phyloP scores from a whole-genome alignment of 2,797 vertebrate species.

The Anguilla obscura region DNA sequence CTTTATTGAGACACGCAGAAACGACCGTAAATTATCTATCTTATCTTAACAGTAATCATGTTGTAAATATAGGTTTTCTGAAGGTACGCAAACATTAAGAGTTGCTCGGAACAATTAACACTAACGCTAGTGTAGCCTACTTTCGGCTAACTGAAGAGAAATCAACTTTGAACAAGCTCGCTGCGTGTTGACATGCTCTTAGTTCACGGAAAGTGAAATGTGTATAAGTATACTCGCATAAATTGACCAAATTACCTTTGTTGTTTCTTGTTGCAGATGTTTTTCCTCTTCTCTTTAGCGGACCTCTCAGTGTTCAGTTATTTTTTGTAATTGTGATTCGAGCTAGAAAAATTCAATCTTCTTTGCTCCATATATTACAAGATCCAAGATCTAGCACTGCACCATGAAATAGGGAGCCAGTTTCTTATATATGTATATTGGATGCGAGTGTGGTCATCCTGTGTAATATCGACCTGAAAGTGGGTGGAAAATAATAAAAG shows the following conservation, averaged over 20 bases:
- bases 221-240: not conserved
- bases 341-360: constrained; percentile 34
- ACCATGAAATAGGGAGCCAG: constrained; percentile 48
- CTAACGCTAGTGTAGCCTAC: not conserved
- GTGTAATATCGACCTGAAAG: constrained; percentile 58
- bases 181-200: not conserved
- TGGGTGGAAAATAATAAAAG: constrained; percentile 58
- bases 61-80: not conserved
- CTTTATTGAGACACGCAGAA: not conserved
- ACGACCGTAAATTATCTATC: not conserved
- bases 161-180: not conserved
- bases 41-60: not conserved
- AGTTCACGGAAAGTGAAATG: not conserved
- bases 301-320: constrained; percentile 36
- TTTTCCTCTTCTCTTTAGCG: constrained; percentile 19
- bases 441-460: constrained; percentile 58
- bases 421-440: constrained; percentile 62
- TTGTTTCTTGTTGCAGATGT: constrained; percentile 24
- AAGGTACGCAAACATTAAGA: not conserved
- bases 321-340: constrained; percentile 22
- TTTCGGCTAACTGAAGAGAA: not conserved
- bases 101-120: not conserved
- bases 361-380: constrained; percentile 38
- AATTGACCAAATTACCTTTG: constrained; percentile 30
- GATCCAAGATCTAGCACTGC: constrained; percentile 46